phyloP scores from a whole-genome alignment of 2,888 invertebrate genomes.

The Busseola fusca region DNA sequence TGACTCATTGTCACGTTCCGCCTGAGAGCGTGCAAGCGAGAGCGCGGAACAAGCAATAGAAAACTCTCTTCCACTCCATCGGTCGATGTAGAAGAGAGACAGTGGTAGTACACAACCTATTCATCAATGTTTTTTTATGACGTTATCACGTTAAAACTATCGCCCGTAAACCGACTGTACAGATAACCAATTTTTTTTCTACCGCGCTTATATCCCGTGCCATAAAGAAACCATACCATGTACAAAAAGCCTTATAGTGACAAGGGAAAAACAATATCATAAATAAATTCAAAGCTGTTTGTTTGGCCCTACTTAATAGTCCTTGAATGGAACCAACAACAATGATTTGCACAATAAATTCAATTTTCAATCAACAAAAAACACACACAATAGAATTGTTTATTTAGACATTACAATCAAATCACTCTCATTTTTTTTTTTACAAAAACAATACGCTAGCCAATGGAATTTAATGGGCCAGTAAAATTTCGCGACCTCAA shows the following conservation, averaged over 20 bases:
- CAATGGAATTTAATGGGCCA: constrained; percentile 47
- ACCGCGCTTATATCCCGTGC: background rate
- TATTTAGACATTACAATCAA: constrained; percentile 26
- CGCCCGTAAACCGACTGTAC: no score
- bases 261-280: background rate
- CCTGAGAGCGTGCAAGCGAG: no score
- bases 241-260: background rate
- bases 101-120: no score
- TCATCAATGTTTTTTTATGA: no score
- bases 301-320: no score
- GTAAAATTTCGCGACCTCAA: constrained; percentile 53
- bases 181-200: no score
- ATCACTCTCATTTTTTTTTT: constrained; percentile 10
- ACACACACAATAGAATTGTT: constrained; percentile 1
- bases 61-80: no score
- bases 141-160: no score
- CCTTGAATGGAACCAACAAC: background rate
- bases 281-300: background rate
- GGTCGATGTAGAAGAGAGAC: no score
- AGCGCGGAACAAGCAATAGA: no score
- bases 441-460: constrained; percentile 42
- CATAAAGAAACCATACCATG: background rate
- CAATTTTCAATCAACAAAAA: constrained; percentile 5
- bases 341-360: background rate
- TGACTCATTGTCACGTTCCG: no score